A percentile compares a stretch with the other conserved stretches of the same genome.
Conservation (phyloP, 1,140 invertebrate species). For the Drosophila nannoptera region DNA sequence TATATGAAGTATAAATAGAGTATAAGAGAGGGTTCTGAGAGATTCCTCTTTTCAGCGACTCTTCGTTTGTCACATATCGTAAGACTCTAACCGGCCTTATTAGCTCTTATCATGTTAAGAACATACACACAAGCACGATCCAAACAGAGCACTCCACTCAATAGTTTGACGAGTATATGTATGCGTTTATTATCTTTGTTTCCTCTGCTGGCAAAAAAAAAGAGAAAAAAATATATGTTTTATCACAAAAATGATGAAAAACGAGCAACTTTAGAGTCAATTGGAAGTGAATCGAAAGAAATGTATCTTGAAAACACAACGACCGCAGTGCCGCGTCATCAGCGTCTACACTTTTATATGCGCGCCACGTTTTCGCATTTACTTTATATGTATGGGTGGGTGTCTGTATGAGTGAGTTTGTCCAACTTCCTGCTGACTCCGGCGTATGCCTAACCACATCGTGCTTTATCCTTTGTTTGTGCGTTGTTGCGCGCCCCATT, state of each 20-base stretch:
- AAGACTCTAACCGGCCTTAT: slow-evolving; percentile 42
- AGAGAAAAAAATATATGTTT: slow-evolving; percentile 35
- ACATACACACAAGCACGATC: slow-evolving; percentile 8
- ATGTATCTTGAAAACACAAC: slow-evolving; percentile 52
- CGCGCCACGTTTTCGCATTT: slow-evolving; percentile 66
- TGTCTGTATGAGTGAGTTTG: slow-evolving; percentile 29
- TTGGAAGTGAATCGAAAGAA: slow-evolving; percentile 43
- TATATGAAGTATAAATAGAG: slow-evolving; percentile 6
- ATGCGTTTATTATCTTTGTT: slow-evolving; percentile 58
- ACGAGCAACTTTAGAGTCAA: slow-evolving; percentile 24
- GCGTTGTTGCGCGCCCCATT: slow-evolving; percentile 49
- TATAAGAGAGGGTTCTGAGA: slow-evolving; percentile 1
- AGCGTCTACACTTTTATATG: slow-evolving; percentile 56
- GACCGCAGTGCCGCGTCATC: slow-evolving; percentile 64
- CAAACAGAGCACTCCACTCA: slow-evolving; percentile 31
- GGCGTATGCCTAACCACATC: slow-evolving; percentile 16
- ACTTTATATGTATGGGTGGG: slow-evolving; percentile 26
- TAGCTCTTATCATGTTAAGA: slow-evolving; percentile 38
- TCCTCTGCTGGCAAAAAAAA: slow-evolving; percentile 29
- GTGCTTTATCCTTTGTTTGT: slow-evolving; percentile 57
- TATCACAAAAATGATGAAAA: slow-evolving; percentile 47
- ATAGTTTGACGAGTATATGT: slow-evolving; percentile 40
- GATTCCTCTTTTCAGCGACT: background rate
- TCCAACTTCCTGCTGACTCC: slow-evolving; percentile 69
- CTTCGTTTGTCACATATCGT: slow-evolving; percentile 6